These are phyloP conservation scores for Gymnosoma rotundatum DNA, from an alignment of 2,888 invertebrate species.

Conservation along the genomic window DNA sequence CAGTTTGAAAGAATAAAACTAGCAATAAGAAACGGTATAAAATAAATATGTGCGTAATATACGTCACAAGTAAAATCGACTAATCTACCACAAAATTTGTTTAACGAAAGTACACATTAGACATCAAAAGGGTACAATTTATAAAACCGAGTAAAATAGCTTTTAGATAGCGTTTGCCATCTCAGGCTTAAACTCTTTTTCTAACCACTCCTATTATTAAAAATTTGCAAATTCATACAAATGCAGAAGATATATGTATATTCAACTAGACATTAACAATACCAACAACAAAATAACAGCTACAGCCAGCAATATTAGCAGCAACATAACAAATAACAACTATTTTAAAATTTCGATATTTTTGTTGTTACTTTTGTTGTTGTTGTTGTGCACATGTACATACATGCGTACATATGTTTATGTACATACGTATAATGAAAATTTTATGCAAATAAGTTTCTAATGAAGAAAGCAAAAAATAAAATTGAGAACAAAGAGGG, in stretches of 20 bases:
- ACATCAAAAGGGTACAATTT: too few relatives aligned
- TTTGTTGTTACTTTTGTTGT: constrained; percentile 16
- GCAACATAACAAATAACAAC: constrained; percentile 50
- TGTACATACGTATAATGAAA: constrained; percentile 30
- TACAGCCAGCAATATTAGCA: not conserved
- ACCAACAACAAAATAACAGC: constrained; percentile 6
- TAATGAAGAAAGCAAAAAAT: constrained; percentile 49
- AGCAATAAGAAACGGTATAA: too few relatives aligned
- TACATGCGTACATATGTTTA: not conserved
- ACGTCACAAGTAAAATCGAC: too few relatives aligned
- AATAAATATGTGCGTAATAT: too few relatives aligned
- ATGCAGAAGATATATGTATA: not conserved
- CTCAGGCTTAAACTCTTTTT: not conserved
- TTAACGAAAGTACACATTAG: too few relatives aligned
- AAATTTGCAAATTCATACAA: constrained; percentile 12
- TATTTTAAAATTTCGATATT: constrained; percentile 37
- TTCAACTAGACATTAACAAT: constrained; percentile 27
- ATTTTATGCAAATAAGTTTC: constrained; percentile 62
- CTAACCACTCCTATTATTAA: constrained; percentile 51
- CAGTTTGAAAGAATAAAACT: too few relatives aligned
- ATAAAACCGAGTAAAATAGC: too few relatives aligned
- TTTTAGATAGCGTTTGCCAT: too few relatives aligned
- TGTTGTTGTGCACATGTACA: not conserved
- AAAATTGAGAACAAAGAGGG: constrained; percentile 8
- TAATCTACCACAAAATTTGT: too few relatives aligned